Evolutionary conservation across 1,140 invertebrate genomes (phyloP), one percentile per base, ranked within the genome.

Genomic region (Lepidurus arcticus): DNA sequence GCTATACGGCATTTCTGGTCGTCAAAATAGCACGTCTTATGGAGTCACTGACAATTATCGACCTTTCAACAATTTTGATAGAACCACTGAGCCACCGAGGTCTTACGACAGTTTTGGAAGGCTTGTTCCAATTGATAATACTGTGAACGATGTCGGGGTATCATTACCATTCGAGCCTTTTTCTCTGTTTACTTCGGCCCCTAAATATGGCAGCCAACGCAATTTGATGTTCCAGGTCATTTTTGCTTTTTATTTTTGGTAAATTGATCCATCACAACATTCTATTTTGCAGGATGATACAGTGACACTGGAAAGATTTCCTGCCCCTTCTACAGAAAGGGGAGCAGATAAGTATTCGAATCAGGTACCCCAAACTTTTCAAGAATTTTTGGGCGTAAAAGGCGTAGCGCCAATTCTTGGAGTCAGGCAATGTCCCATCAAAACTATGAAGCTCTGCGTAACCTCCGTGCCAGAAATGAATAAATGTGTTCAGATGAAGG

Each of bases 401-500:
- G 87, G 90, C 0, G 86, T 94, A 76, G 85, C 91, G 53, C 85
- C 90, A 0, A 92, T 96, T 77, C 84, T 92, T 75, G 90, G 88
- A 16, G 88, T 96, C 5, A 87, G 92, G 75, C 88, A 91, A 75
- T 97, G 95, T 85, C 92, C 94, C 0, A 90, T 96, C 7, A 88
- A 89, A 44, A 85, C 88, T 26, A 93, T 96, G 86, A 91, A 89
- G 1, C 82, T 97, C 7, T 98, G 97, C 85, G 92, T 98, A 8
- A 96, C 95, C 1, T 98, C 96, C 0, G 90, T 94, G 74, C 88
- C 90, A 0, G 97, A 98, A 86, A 89, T 94, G 85, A 90, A 92
- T 42, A 99, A 99, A 86, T 99, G 97, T 85, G 85, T 93, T 44
- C 93, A 93, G 85, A 98, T 99, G 96, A 93, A 90, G 87, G 53